Percentiles rank a stretch among this genome's conserved stretches.
These are phyloP conservation scores for Bombus sylvicola DNA, from an alignment of 1,140 invertebrate species.

Conservation along the genomic window DNA sequence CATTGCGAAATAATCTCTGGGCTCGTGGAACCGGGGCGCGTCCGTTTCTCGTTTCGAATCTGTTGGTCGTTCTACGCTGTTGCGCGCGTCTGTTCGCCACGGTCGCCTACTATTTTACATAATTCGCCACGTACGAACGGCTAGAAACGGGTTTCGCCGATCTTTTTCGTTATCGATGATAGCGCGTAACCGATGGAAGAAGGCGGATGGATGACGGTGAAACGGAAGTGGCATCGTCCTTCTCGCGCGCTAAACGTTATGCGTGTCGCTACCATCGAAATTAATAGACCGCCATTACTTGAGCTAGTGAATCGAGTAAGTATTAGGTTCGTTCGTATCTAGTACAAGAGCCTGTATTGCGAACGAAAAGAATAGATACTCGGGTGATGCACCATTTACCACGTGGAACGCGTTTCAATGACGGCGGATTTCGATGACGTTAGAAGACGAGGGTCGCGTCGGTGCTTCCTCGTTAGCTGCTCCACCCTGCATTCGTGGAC, in stretches of 20 bases:
- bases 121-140: no score
- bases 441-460: slow-evolving; percentile 27
- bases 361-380: slow-evolving; percentile 63
- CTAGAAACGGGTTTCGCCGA: no score
- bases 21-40: no score
- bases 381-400: slow-evolving; percentile 76
- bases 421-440: slow-evolving; percentile 33
- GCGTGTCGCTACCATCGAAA: slow-evolving; percentile 19
- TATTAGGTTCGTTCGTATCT: slow-evolving; percentile 53
- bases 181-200: background rate
- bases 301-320: slow-evolving; percentile 74
- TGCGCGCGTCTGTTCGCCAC: no score
- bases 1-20: no score
- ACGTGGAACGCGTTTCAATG: slow-evolving; percentile 62
- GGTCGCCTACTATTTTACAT: no score
- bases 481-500: background rate
- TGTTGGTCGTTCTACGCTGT: no score
- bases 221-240: slow-evolving; percentile 15
- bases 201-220: background rate
- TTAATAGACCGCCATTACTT: slow-evolving; percentile 70
- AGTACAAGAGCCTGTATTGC: slow-evolving; percentile 19
- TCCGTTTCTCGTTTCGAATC: no score
- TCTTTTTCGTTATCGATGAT: background rate
- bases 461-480: slow-evolving; percentile 4
- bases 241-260: slow-evolving; percentile 4